Percentiles rank a stretch among this genome's conserved stretches.
These are phyloP conservation scores for Solen grandis DNA, from an alignment of 1,140 invertebrate genomes.

Conservation along the genomic window DNA sequence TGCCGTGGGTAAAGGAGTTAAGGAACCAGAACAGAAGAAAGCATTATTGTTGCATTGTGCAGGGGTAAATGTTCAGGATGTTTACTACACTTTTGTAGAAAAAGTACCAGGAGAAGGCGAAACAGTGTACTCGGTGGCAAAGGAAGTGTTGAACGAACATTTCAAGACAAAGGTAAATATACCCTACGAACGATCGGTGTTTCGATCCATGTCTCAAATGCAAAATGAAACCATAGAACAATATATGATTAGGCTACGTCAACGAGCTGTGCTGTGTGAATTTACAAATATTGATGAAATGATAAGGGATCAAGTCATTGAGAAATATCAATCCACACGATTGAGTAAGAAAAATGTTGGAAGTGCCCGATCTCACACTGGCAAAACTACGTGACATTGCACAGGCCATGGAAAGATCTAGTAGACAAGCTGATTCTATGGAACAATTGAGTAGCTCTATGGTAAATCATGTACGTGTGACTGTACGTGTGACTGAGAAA, in stretches of 20 bases:
- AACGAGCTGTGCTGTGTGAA: slow-evolving; percentile 33
- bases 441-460: neutral
- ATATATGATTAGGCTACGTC: slow-evolving; percentile 43
- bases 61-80: slow-evolving; percentile 16
- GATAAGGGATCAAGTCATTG: slow-evolving; percentile 50
- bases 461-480: neutral
- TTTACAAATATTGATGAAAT: slow-evolving; percentile 27
- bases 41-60: slow-evolving; percentile 53
- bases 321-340: slow-evolving; percentile 11
- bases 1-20: slow-evolving; percentile 46
- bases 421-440: neutral
- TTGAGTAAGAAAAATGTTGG: slow-evolving; percentile 32
- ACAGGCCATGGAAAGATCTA: neutral
- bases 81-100: slow-evolving; percentile 22
- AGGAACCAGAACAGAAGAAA: slow-evolving; percentile 40
- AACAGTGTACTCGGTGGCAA: neutral
- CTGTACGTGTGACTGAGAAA: too few relatives aligned
- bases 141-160: slow-evolving; percentile 36
- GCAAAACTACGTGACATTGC: slow-evolving; percentile 28
- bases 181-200: slow-evolving; percentile 41
- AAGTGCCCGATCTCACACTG: slow-evolving; percentile 27
- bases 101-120: neutral
- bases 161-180: slow-evolving; percentile 43
- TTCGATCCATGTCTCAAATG: slow-evolving; percentile 35
- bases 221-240: slow-evolving; percentile 18